Base-by-base conservation (phyloP, 2,888 invertebrate genomes). In the Himalopsyche tibetana region DNA sequence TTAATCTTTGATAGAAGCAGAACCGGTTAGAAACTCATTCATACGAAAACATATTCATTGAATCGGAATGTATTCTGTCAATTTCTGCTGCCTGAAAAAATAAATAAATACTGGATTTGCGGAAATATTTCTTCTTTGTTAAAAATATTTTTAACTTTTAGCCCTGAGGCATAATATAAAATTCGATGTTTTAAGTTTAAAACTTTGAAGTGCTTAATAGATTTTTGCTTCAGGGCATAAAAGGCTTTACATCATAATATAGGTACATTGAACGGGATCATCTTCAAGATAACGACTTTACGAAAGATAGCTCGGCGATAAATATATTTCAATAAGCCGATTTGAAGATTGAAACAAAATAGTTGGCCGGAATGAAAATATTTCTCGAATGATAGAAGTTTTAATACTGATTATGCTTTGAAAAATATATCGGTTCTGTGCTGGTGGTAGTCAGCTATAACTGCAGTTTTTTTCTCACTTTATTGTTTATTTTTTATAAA, bases 1-100 rank as follows among this genome's bases (percentile, higher is more conserved):
- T 63, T 63, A 63, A 63, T 63, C 63, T 63, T 19, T 28, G 19
- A 63, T 63, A 63, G 5, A 63, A 63, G 63, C 17, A 19, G 4
- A 19, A 63, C 19, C 63, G 28, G 63, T 19, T 63, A 63, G 19
- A 63, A 63, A 63, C 19, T 63, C 63, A 19, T 63, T 63, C 63
- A 63, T 8, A n/a, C 11, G 63, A 63, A 63, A 63, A 19, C 19
- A 63, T 63, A 63, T 63, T 63, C 19, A 63, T 63, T 63, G 63
- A 63, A 11, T 63, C 63, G 63, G 63, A 63, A 63, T 63, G n/a
- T 63, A 19, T 28, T 63, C 19, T 63, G 63, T 63, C 19, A 28
- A 63, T 63, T 63, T 63, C 19, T 63, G 63, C 63, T 19, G 8
- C 9, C 9, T 19, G 11, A 19, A 63, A 19, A 63, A 63, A 63